Evolutionary conservation across 1,140 invertebrate genomes (phyloP).

Genomic region (Zelostemma sp.): DNA sequence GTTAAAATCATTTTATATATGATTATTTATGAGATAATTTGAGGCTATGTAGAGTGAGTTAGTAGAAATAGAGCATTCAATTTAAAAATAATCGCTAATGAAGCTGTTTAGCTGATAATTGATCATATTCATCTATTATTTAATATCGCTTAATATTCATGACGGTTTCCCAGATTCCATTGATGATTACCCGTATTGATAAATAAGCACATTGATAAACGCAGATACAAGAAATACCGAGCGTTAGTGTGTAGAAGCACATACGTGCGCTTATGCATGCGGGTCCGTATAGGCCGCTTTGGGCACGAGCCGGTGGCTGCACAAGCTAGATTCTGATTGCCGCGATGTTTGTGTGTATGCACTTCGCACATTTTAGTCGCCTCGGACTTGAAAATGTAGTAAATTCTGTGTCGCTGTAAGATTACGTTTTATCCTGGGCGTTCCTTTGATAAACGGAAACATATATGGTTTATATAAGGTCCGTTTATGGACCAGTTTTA

Average conservation of each 20-base stretch:
- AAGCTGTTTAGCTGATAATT: too few relatives aligned
- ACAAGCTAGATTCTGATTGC: slow-evolving; percentile 35
- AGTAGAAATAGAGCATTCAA: too few relatives aligned
- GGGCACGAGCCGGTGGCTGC: slow-evolving; percentile 26
- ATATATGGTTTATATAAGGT: too few relatives aligned
- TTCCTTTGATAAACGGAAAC: too few relatives aligned
- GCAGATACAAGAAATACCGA: slow-evolving; percentile 22
- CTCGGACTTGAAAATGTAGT: slow-evolving; percentile 18
- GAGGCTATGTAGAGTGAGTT: too few relatives aligned
- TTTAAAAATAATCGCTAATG: too few relatives aligned
- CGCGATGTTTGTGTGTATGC: slow-evolving; percentile 26
- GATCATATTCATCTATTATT: too few relatives aligned
- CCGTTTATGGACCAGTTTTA: too few relatives aligned
- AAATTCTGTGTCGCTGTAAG: slow-evolving; percentile 15
- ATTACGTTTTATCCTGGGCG: too few relatives aligned
- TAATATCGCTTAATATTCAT: slow-evolving; percentile 29
- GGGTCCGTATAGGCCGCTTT: slow-evolving; percentile 24
- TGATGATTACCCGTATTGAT: slow-evolving; percentile 40
- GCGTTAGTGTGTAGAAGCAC: background rate
- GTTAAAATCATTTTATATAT: too few relatives aligned
- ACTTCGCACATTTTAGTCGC: slow-evolving; percentile 21
- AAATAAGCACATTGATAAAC: slow-evolving; percentile 25
- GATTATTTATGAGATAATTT: too few relatives aligned
- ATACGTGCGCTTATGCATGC: slow-evolving; percentile 13
- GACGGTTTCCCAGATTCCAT: slow-evolving; percentile 1